A percentile compares a stretch with the other conserved stretches of the same genome.
Evolutionary conservation across 2,113 vertebrate genomes (phyloP).

Genomic region (Chunga burmeisteri): DNA sequence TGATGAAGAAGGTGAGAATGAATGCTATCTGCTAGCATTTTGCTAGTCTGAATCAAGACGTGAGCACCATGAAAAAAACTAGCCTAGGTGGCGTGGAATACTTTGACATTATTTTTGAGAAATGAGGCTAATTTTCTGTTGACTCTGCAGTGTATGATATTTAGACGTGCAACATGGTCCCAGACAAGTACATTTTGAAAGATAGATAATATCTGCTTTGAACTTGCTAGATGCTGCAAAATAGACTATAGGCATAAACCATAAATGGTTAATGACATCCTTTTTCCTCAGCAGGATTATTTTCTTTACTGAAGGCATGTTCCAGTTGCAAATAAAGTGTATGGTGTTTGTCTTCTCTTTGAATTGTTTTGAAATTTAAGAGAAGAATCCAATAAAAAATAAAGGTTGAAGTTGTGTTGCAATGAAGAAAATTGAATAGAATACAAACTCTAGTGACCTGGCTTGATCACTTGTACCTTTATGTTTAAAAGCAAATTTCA

Average conservation of each 20-base stretch:
- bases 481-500: background rate
- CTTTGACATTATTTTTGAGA: background rate
- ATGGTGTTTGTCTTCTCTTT: background rate
- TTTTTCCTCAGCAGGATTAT: background rate
- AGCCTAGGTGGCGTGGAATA: background rate
- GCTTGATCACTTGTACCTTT: background rate
- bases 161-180: background rate
- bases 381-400: background rate
- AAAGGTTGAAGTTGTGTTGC: background rate
- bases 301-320: background rate
- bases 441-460: background rate
- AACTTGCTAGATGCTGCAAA: background rate
- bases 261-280: background rate
- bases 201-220: background rate
- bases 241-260: background rate
- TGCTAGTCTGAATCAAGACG: background rate
- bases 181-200: background rate
- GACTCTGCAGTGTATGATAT: background rate
- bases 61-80: background rate
- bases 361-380: background rate
- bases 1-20: background rate
- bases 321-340: background rate
- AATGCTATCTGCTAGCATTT: background rate
- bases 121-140: background rate
- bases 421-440: background rate